Conservation (phyloP, 2,888 invertebrate genomes). For the Neria commutata region DNA sequence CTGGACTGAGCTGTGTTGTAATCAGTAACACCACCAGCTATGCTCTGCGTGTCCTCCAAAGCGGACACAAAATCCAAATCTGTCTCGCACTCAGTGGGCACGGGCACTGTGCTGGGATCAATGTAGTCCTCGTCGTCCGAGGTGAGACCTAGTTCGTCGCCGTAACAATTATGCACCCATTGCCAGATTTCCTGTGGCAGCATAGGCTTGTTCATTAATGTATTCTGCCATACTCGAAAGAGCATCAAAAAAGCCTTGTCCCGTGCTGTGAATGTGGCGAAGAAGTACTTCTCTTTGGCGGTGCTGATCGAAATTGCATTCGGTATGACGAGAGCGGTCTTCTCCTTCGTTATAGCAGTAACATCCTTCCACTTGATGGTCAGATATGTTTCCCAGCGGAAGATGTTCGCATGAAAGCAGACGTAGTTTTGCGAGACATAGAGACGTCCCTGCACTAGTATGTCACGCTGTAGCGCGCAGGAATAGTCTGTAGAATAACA, state of each 20-base stretch:
- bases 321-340: constrained; percentile 91
- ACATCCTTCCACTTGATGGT: constrained; percentile 89
- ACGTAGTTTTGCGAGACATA: constrained; percentile 95
- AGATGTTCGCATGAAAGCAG: constrained; percentile 97
- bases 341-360: constrained; percentile 91
- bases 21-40: constrained; percentile 23
- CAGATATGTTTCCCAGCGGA: constrained; percentile 93
- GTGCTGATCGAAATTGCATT: constrained; percentile 92
- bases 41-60: constrained; percentile 38
- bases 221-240: constrained; percentile 96
- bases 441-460: constrained; percentile 92
- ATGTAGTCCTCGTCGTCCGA: constrained; percentile 90
- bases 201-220: constrained; percentile 88
- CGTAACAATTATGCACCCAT: constrained; percentile 92
- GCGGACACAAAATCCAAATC: constrained; percentile 48
- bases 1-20: constrained; percentile 21
- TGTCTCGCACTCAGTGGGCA: constrained; percentile 33
- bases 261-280: constrained; percentile 91
- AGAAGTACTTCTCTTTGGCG: constrained; percentile 84
- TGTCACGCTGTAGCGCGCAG: constrained; percentile 95
- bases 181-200: constrained; percentile 84
- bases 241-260: constrained; percentile 96
- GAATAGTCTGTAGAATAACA: constrained; percentile 88
- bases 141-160: constrained; percentile 90
- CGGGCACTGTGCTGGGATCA: constrained; percentile 62